Percentiles rank a stretch among this genome's conserved stretches.
Conservation (phyloP, 2,888 invertebrate species). For the Parnassius orleans region DNA sequence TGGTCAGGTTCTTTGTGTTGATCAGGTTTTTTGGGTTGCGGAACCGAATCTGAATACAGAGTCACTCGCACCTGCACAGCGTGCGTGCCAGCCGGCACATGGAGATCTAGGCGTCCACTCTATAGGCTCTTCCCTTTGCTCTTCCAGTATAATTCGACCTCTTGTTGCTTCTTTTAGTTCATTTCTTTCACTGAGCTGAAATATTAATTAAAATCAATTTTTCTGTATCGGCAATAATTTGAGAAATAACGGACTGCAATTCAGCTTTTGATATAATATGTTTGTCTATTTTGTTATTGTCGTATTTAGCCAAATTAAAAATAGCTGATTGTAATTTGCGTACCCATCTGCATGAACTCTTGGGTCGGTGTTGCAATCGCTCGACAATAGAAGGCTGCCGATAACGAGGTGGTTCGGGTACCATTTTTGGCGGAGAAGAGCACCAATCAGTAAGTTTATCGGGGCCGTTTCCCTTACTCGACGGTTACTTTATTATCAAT, state of each 20-base stretch:
- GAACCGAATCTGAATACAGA: neutral
- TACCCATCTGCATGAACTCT: conserved; percentile 5
- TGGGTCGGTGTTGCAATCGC: conserved; percentile 12
- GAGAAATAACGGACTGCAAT: neutral
- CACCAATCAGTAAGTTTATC: conserved; percentile 32
- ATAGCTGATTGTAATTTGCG: conserved; percentile 18
- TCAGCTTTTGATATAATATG: neutral
- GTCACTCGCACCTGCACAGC: conserved; percentile 26
- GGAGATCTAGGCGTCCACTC: conserved; percentile 35
- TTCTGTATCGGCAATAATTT: conserved; percentile 11
- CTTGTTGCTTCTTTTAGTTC: conserved; percentile 39
- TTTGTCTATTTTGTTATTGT: neutral
- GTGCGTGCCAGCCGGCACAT: conserved; percentile 38
- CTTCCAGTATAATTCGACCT: conserved; percentile 38
- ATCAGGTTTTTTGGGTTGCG: neutral
- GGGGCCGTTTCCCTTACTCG: conserved; percentile 10
- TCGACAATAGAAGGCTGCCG: conserved; percentile 26
- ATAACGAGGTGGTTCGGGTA: conserved; percentile 27
- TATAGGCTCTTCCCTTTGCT: conserved; percentile 17
- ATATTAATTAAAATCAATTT: conserved; percentile 18
- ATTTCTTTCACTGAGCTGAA: conserved; percentile 27
- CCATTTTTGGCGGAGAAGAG: conserved; percentile 27
- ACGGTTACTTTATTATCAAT: conserved; percentile 19
- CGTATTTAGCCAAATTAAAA: neutral
- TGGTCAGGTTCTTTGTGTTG: no score